Percentiles rank a stretch among this genome's conserved stretches.
Evolutionary conservation across 2,113 vertebrate genomes (phyloP).

Genomic region (Semnornis frantzii): DNA sequence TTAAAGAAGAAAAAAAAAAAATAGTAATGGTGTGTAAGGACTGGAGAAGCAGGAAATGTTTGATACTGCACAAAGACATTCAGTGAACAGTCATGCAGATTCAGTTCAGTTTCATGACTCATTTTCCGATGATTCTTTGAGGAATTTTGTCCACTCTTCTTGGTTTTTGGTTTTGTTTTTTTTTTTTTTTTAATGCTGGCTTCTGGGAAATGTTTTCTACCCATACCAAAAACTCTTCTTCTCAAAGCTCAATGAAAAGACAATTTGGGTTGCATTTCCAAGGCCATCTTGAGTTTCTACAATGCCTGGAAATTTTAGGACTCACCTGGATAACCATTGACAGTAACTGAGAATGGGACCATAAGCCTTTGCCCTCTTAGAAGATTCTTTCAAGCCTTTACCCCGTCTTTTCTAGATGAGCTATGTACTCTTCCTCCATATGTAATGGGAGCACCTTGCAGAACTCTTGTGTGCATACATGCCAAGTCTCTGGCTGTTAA

Average conservation of each 20-base stretch:
- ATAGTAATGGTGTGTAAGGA: neutral
- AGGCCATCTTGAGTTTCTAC: neutral
- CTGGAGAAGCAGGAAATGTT: neutral
- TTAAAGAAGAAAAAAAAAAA: neutral
- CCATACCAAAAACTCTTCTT: conserved; percentile 18
- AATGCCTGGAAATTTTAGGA: neutral
- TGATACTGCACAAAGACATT: neutral
- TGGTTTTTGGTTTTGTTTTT: no score
- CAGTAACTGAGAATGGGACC: neutral
- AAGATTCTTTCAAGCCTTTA: neutral
- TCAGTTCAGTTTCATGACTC: neutral
- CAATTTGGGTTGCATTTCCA: neutral
- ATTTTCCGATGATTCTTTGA: neutral
- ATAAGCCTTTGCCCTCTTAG: neutral
- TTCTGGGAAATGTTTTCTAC: neutral
- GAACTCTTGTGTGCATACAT: neutral
- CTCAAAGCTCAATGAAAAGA: neutral
- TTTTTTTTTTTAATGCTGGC: neutral
- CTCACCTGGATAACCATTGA: neutral
- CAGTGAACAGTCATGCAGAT: neutral
- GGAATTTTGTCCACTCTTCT: neutral
- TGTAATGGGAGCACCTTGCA: neutral
- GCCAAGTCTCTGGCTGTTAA: neutral
- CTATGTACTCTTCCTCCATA: neutral
- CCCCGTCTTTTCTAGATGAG: neutral